These are phyloP conservation scores for Lithobates pipiens DNA, from an alignment of 2,797 vertebrate genomes.

Conservation along the genomic window DNA sequence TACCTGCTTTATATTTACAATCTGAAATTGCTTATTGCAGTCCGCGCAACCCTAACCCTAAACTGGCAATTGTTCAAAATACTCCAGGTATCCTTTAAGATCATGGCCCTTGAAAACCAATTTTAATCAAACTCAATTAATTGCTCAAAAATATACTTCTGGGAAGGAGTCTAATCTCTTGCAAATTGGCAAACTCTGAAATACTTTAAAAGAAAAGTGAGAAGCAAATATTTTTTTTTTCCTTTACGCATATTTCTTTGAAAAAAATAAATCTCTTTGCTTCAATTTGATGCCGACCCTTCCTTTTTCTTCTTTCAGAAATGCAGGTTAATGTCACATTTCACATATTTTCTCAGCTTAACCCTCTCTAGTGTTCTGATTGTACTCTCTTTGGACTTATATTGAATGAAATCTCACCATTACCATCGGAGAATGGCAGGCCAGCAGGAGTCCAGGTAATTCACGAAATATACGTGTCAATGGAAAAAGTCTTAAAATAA, in stretches of 20 bases:
- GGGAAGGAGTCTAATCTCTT: neutral
- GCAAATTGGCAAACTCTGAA: neutral
- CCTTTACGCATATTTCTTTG: neutral
- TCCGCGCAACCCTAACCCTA: neutral
- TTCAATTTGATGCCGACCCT: neutral
- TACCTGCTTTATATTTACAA: too few relatives aligned
- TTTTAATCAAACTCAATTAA: neutral
- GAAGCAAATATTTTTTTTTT: neutral
- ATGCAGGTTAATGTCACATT: conserved; percentile 25
- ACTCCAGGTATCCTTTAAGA: neutral
- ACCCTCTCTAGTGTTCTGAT: conserved; percentile 46
- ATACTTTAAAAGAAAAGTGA: too few relatives aligned
- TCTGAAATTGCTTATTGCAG: too few relatives aligned
- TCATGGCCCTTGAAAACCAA: neutral
- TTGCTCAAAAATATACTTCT: neutral
- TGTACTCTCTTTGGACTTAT: conserved; percentile 26
- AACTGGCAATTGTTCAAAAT: neutral
- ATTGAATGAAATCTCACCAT: conserved; percentile 54
- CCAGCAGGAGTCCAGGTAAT: conserved; percentile 35
- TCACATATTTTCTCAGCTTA: conserved; percentile 35
- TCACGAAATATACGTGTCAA: conserved; percentile 75
- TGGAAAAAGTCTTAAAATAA: conserved; percentile 79
- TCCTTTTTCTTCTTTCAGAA: conserved; percentile 7
- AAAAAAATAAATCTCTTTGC: neutral
- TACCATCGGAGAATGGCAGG: conserved; percentile 32